Evolutionary conservation across 2,797 vertebrate genomes (phyloP), one percentile per base, ranked within the genome.

Genomic region (Rhyacichthys aspro): DNA sequence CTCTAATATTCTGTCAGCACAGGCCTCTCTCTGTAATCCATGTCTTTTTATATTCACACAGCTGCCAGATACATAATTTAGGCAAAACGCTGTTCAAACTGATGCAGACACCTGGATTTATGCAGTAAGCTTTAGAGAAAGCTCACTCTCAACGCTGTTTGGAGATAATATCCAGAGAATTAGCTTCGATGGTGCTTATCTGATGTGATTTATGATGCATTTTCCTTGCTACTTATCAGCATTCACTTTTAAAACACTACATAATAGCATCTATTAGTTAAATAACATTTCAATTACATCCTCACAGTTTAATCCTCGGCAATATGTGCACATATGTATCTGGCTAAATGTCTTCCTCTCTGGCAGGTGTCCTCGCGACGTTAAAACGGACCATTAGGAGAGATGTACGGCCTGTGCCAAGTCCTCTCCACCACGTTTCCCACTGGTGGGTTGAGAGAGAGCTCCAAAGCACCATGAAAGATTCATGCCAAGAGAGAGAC

Each of bases 381-480:
- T 65, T 71, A 65, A 64, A 76, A 71, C 38, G 11, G 43, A 85
- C 85, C 72, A 86, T 88, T 86, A 88, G 79, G 48, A 72, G 74
- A 79, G 65, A 68, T 64, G 55, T 67, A 72, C 34, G 70, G 53
- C 46, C 67, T 12, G 63, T 59, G 71, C 73, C 69, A 83, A 82
- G 59, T 60, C n/a, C 39, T 70, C 76, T 81, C 75, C 59, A 47
- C 72, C 80, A 69, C 5, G 8, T 55, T 28, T 65, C 63, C 56
- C 58, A 55, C 65, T 47, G 64, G 57, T 63, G 59, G 43, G 47
- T 54, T 72, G 36, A 66, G 46, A 18, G 39, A 66, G 50, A 16
- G 43, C 43, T 78, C 73, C 76, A 84, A 77, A 59, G 59, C 37
- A 15, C 44, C 82, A 83, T 86, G 54, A 87, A 88, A 87, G 72